These are phyloP conservation scores for Cavia porcellus DNA, from an alignment of 2,113 vertebrate species.

Conservation along the genomic window DNA sequence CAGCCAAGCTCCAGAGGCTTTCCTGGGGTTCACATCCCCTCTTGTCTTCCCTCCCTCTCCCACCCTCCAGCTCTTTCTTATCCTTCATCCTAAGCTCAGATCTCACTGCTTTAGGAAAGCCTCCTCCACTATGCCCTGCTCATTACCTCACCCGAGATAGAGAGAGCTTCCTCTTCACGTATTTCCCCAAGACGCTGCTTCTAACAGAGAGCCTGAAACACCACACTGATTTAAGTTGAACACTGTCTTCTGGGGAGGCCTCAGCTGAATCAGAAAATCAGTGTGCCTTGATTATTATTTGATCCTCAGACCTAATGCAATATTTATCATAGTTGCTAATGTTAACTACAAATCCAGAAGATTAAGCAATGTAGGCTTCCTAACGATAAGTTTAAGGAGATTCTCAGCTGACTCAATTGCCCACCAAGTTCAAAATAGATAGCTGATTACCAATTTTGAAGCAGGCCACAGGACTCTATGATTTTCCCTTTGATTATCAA, in stretches of 20 bases:
- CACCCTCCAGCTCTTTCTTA: background rate
- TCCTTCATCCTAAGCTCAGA: background rate
- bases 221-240: background rate
- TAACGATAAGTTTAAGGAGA: background rate
- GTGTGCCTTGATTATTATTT: background rate
- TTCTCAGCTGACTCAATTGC: background rate
- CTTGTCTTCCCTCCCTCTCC: no score
- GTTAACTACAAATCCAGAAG: background rate
- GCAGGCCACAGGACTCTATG: background rate
- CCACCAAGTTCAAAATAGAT: background rate
- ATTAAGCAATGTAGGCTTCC: background rate
- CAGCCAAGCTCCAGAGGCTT: background rate
- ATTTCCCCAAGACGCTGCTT: background rate
- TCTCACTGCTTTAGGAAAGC: background rate
- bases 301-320: background rate
- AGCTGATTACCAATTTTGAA: background rate
- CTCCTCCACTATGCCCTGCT: background rate
- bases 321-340: background rate
- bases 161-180: background rate
- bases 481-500: background rate
- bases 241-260: background rate
- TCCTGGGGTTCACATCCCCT: fast-evolving
- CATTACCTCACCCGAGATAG: background rate
- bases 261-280: background rate
- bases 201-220: background rate